Base-by-base conservation (phyloP, 2,888 invertebrate species). In the Anoplius nigerrimus region DNA sequence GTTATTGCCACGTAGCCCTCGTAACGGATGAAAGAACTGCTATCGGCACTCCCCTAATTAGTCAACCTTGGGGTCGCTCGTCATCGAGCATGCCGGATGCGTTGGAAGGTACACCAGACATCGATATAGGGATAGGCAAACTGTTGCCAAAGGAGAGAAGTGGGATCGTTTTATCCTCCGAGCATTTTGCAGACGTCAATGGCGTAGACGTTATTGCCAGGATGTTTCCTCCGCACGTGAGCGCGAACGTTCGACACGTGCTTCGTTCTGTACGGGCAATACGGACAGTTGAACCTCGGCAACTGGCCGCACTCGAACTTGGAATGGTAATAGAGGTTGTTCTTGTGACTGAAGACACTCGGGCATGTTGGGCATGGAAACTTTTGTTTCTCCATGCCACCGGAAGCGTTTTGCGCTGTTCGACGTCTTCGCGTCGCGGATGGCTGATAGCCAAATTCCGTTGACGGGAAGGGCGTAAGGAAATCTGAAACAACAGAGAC, bases 261-360 rank as follows among this genome's bases (percentile, higher is more conserved):
- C 57, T 83, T 86, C 4, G 87, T 84, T 24, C 84, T 80, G 63
- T 87, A 84, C 0, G 55, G n/a, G 66, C 89, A 89, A 54, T 87
- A 85, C 0, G 87, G 87, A 65, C 89, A 89, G 48, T 86, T 84
- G 65, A 88, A 89, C 46, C 86, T 81, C 0, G 89, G 88, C 22
- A 76, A 76, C 20, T 81, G 82, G n/a, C 89, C 88, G 59, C 89
- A 89, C 52, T 85, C 85, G 66, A 82, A 87, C 46, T 83, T 84
- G 55, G 75, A 65, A 62, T 87, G 87, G 63, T 84, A 84, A 45
- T 82, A 82, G 15, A 87, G 75, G 75, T 85, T 86, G 21, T 84
- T 82, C 60, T 85, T 83, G 27, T 81, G 82, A 55, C 82, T 84
- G 71, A 86, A 87, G 11, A 76, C 78, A 34, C 87, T 84, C 24